These are phyloP conservation scores for Brachionus manjavacas DNA, from an alignment of 1,140 invertebrate genomes.

Conservation along the genomic window DNA sequence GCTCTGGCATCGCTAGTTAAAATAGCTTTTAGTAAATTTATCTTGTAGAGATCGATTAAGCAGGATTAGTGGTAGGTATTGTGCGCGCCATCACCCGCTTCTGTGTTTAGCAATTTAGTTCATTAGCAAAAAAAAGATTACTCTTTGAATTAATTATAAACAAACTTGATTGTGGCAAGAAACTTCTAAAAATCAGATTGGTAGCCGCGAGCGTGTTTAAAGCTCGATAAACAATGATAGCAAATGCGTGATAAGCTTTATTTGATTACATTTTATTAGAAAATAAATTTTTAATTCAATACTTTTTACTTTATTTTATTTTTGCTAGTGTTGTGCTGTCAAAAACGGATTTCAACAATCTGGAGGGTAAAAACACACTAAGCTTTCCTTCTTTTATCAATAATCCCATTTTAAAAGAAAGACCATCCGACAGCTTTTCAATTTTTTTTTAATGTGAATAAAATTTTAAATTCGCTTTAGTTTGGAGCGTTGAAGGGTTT, in stretches of 20 bases:
- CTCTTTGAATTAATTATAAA: not conserved
- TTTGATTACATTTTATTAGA: conserved; percentile 1
- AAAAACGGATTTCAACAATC: not conserved
- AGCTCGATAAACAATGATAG: not conserved
- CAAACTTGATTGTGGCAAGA: not conserved
- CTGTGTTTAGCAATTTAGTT: not conserved
- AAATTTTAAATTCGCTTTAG: too few species aligned
- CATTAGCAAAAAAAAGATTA: not conserved
- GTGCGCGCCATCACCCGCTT: not conserved
- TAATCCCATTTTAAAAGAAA: too few species aligned
- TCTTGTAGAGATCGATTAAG: not conserved
- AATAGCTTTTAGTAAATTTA: not conserved
- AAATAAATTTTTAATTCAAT: not conserved
- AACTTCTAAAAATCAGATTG: not conserved
- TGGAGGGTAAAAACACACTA: not conserved
- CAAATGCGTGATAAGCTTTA: not conserved
- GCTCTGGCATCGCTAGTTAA: too few species aligned
- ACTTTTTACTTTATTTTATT: not conserved
- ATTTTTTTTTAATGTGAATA: too few species aligned
- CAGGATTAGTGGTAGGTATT: not conserved
- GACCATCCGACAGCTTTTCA: too few species aligned
- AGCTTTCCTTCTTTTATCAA: too few species aligned
- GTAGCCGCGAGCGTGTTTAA: not conserved
- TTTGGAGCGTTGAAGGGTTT: too few species aligned
- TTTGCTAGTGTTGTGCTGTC: not conserved